Conservation (phyloP, 2,888 invertebrate genomes). For the Tachina fera region DNA sequence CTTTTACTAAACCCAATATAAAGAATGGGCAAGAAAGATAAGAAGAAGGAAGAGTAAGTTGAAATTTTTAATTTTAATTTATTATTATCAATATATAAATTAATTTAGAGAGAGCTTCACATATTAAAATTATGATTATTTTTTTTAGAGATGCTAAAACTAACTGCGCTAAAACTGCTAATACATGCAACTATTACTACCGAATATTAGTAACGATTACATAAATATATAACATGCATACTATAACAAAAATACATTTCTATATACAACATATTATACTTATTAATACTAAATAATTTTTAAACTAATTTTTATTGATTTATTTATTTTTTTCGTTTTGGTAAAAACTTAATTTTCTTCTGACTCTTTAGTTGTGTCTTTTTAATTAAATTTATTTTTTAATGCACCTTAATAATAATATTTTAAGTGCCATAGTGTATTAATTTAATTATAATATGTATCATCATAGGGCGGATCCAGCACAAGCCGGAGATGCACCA, state of each 20-base stretch:
- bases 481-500: conserved; percentile 81
- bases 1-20: conserved; percentile 29
- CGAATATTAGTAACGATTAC: not conserved
- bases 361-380: conserved; percentile 22
- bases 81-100: conserved; percentile 44
- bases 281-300: conserved; percentile 18
- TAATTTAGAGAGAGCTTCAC: conserved; percentile 28
- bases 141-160: conserved; percentile 62
- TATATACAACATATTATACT: conserved; percentile 22
- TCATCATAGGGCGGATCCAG: conserved; percentile 80
- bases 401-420: conserved; percentile 29
- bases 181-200: conserved; percentile 18
- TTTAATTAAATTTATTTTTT: conserved; percentile 23
- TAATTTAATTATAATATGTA: conserved; percentile 18
- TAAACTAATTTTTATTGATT: conserved; percentile 13
- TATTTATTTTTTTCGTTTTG: conserved; percentile 7
- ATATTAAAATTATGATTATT: conserved; percentile 7
- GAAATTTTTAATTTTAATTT: conserved; percentile 71
- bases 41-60: conserved; percentile 81
- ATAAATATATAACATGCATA: conserved; percentile 3
- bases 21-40: conserved; percentile 81
- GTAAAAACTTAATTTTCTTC: conserved; percentile 40
- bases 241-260: conserved; percentile 10
- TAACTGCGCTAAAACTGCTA: conserved; percentile 14
- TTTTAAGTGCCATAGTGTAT: not conserved